phyloP scores from a whole-genome alignment of 2,113 vertebrate genomes.

The Tragelaphus imberbis region DNA sequence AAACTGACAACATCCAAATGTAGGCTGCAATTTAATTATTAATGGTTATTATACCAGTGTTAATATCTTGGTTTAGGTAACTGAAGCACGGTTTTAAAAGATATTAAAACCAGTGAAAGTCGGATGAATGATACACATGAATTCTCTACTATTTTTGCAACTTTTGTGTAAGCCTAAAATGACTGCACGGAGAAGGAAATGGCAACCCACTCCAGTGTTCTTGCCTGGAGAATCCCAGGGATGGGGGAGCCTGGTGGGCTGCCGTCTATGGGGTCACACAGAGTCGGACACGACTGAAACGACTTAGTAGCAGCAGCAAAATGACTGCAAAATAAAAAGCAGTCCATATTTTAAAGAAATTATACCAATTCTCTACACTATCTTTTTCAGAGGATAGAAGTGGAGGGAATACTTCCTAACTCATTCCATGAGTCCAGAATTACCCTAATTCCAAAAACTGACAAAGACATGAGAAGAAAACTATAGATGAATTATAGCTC shows the following conservation, averaged over 20 bases:
- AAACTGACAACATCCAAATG: not conserved
- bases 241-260: too few species aligned
- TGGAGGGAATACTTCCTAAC: not conserved
- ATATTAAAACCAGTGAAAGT: not conserved
- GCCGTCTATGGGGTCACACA: too few species aligned
- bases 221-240: too few species aligned
- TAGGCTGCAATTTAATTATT: not conserved
- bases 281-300: too few species aligned
- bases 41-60: not conserved
- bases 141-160: conserved; percentile 3
- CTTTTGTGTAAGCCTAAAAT: not conserved
- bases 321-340: conserved; percentile 16
- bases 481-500: not conserved
- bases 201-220: too few species aligned
- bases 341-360: not conserved
- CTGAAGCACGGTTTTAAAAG: not conserved
- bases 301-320: not conserved
- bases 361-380: not conserved
- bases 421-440: not conserved
- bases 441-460: not conserved
- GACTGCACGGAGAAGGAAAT: not conserved
- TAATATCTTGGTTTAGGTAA: not conserved
- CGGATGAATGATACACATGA: not conserved
- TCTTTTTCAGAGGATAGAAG: not conserved
- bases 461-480: not conserved